Base-by-base conservation (phyloP, 2,113 vertebrate species). In the Abramis brama region DNA sequence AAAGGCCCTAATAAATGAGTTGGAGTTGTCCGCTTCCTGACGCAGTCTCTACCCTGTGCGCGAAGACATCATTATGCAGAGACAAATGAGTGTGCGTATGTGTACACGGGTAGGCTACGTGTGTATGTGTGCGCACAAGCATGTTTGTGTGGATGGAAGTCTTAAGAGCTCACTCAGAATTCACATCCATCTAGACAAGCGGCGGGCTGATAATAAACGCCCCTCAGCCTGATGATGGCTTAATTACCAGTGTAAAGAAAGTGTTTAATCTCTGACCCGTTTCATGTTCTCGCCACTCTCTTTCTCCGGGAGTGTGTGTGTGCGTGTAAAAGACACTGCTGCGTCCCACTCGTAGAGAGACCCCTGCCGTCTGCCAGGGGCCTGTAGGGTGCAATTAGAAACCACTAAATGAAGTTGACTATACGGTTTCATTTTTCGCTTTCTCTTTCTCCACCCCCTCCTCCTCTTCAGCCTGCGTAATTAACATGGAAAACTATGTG, bases 181-280 rank as follows among this genome's bases (percentile, higher is more conserved):
- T 86, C 87, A 86, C 83, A 87, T 86, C 83, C 84, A 87, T 85
- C 79, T 83, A 71, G 73, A 79, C 85, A 75, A 84, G 89, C 77
- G 68, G 73, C 52, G 36, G 78, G 66, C 85, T 85, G 85, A 84
- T 87, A 85, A 87, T 86, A 91, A 88, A 89, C 71, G 80, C 83
- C 88, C 88, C 47, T 76, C 79, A 87, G 84, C 80, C 83, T 85
- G 89, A 90, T 86, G 84, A 86, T 79, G 84, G 85, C 86, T 87
- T 86, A 86, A 90, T 91, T 83, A 91, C 83, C 89, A 88, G 86
- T 74, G 88, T 88, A 90, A 88, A 89, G 88, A 88, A 86, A 88
- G 87, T 86, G 89, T 90, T 91, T 90, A 90, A 91, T 91, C 88
- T 88, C 90, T 89, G 88, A 90, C 87, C 89, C 68, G 83, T 88